A percentile compares a stretch with the other conserved stretches of the same genome.
Conservation (phyloP, 2,888 invertebrate genomes). For the Poecilobothrus nobilitatus region DNA sequence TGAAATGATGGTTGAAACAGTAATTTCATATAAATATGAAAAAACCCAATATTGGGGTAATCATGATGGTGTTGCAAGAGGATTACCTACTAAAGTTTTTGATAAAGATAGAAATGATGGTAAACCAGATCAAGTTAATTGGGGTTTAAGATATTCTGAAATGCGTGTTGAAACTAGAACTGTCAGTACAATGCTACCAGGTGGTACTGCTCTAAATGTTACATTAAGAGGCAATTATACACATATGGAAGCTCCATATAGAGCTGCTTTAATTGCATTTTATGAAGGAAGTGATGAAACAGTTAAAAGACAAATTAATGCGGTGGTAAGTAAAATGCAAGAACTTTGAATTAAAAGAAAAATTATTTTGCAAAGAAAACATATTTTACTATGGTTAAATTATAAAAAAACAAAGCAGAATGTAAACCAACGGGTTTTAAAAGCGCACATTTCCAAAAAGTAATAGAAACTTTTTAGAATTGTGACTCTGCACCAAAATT, state of each 20-base stretch:
- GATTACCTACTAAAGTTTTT: conserved; percentile 38
- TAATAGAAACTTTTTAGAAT: no score
- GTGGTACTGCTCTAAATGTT: conserved; percentile 75
- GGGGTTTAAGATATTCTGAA: conserved; percentile 56
- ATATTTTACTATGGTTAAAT: no score
- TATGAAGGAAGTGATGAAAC: conserved; percentile 39
- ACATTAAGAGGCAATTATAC: conserved; percentile 66
- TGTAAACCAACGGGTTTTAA: no score
- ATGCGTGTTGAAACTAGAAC: conserved; percentile 47
- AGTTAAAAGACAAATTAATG: conserved; percentile 37
- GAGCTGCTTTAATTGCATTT: conserved; percentile 58
- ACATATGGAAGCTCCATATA: conserved; percentile 65
- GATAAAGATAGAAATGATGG: conserved; percentile 44
- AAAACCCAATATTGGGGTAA: conserved; percentile 71
- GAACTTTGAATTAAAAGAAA: not conserved
- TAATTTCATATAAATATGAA: conserved; percentile 61
- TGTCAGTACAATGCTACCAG: conserved; percentile 58
- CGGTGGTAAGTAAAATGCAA: conserved; percentile 31
- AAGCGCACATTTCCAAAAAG: no score
- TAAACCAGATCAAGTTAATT: conserved; percentile 51
- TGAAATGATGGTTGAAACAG: conserved; percentile 59
- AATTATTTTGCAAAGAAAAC: no score
- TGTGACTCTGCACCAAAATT: no score
- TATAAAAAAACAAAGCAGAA: no score
- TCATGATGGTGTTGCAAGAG: conserved; percentile 51